phyloP scores from a whole-genome alignment of 2,888 invertebrate species.

The Sialis fuliginosa region DNA sequence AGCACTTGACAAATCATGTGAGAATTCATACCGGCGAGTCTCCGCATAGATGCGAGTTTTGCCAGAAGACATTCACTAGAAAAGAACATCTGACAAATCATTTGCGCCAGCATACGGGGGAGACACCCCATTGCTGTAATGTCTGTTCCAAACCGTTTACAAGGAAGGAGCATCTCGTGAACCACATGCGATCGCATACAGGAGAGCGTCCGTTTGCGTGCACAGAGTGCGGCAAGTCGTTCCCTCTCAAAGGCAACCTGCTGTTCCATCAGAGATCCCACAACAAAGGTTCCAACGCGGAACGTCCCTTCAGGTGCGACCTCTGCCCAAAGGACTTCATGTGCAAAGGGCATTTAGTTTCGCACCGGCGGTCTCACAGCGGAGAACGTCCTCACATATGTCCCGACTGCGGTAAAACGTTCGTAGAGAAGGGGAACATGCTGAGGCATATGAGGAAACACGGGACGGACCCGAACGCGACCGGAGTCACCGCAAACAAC shows the following conservation, averaged over 20 bases:
- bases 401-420: slow-evolving; percentile 56
- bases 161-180: slow-evolving; percentile 53
- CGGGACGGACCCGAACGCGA: slow-evolving; percentile 26
- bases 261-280: slow-evolving; percentile 77
- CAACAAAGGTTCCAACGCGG: slow-evolving; percentile 49
- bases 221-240: slow-evolving; percentile 72
- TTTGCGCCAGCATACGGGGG: slow-evolving; percentile 52
- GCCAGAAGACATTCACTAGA: slow-evolving; percentile 49
- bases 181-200: slow-evolving; percentile 63
- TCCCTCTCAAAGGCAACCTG: slow-evolving; percentile 67
- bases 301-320: slow-evolving; percentile 57
- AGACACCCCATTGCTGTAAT: slow-evolving; percentile 53
- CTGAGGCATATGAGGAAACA: slow-evolving; percentile 57
- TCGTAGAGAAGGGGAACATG: slow-evolving; percentile 67
- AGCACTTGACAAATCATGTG: slow-evolving; percentile 73
- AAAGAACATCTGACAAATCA: slow-evolving; percentile 58
- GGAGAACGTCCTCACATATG: slow-evolving; percentile 43
- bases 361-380: slow-evolving; percentile 65
- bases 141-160: slow-evolving; percentile 58
- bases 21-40: slow-evolving; percentile 45
- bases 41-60: slow-evolving; percentile 52
- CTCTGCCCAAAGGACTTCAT: slow-evolving; percentile 74
- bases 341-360: slow-evolving; percentile 71
- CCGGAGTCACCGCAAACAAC: slow-evolving; percentile 5
- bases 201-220: slow-evolving; percentile 71